These are phyloP conservation scores for Vulpes lagopus DNA, from an alignment of 2,113 vertebrate genomes.

Conservation along the genomic window DNA sequence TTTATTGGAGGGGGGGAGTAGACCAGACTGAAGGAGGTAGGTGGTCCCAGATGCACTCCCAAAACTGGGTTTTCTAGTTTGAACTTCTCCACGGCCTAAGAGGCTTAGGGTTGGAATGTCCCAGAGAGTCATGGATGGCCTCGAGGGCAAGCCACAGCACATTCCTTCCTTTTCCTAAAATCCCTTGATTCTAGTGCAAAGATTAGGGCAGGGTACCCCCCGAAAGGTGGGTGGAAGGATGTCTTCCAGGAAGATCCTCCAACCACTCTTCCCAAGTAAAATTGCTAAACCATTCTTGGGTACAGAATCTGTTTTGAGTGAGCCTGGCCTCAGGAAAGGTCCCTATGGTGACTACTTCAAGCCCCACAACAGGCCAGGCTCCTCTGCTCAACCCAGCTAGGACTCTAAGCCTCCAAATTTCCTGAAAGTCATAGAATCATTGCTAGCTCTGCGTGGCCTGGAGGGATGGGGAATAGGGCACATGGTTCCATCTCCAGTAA, in stretches of 20 bases:
- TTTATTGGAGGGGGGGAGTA: conserved; percentile 68
- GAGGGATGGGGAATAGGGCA: not conserved
- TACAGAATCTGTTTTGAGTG: conserved; percentile 45
- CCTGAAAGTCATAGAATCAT: conserved; percentile 39
- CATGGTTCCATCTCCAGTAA: not conserved
- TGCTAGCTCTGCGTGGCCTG: not conserved
- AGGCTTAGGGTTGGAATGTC: conserved; percentile 86
- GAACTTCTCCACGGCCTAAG: conserved; percentile 79
- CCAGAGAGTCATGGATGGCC: conserved; percentile 78
- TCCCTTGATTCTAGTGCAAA: not conserved
- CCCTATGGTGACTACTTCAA: not conserved
- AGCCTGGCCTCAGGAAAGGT: conserved; percentile 2
- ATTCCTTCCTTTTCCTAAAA: conserved; percentile 78
- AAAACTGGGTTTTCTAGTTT: conserved; percentile 87
- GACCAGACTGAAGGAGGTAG: conserved; percentile 74
- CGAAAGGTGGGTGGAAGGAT: not conserved
- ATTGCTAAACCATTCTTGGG: conserved; percentile 38
- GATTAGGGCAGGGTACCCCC: conserved; percentile 27
- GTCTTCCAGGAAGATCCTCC: not conserved
- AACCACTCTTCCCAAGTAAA: conserved; percentile 42
- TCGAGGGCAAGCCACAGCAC: conserved; percentile 75
- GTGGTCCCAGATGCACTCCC: conserved; percentile 81
- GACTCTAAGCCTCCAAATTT: conserved; percentile 40
- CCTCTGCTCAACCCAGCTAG: not conserved
- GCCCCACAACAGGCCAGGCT: not conserved